Percentiles rank a stretch among this genome's conserved stretches.
phyloP scores from a whole-genome alignment of 1,140 invertebrate species.

The Portunus trituberculatus region DNA sequence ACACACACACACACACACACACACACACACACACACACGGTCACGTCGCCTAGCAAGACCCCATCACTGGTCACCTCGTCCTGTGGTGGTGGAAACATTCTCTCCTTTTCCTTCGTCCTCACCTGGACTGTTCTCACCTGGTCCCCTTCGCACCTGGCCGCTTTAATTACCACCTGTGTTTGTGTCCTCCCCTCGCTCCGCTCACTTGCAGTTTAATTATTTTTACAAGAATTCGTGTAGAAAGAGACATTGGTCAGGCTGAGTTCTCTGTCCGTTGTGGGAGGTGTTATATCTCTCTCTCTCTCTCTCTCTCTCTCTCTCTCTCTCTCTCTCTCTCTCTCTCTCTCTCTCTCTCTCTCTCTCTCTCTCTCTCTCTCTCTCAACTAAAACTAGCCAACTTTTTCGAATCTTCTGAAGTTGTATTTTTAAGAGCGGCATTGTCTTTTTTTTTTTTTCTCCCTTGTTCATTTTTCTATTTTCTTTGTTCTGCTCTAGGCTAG shows the following conservation, averaged over 20 bases:
- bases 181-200: not conserved
- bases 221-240: constrained; percentile 8
- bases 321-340: not conserved
- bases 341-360: not conserved
- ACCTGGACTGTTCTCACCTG: not conserved
- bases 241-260: not conserved
- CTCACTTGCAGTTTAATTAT: constrained; percentile 14
- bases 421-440: too few relatives aligned
- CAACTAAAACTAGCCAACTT: too few relatives aligned
- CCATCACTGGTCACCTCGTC: not conserved
- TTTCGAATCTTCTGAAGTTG: too few relatives aligned
- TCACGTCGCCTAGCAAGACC: not conserved
- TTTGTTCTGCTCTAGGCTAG: too few relatives aligned
- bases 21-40: not conserved
- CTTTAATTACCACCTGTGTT: not conserved
- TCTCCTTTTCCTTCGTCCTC: not conserved
- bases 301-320: not conserved
- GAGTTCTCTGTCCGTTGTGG: not conserved
- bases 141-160: not conserved
- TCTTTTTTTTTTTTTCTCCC: too few relatives aligned
- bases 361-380: too few relatives aligned
- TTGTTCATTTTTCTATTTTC: too few relatives aligned
- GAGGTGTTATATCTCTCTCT: not conserved
- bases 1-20: too few relatives aligned
- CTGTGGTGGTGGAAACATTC: not conserved